Evolutionary conservation across 1,140 invertebrate genomes (phyloP).

Genomic region (Caenorhabditis briggsae): DNA sequence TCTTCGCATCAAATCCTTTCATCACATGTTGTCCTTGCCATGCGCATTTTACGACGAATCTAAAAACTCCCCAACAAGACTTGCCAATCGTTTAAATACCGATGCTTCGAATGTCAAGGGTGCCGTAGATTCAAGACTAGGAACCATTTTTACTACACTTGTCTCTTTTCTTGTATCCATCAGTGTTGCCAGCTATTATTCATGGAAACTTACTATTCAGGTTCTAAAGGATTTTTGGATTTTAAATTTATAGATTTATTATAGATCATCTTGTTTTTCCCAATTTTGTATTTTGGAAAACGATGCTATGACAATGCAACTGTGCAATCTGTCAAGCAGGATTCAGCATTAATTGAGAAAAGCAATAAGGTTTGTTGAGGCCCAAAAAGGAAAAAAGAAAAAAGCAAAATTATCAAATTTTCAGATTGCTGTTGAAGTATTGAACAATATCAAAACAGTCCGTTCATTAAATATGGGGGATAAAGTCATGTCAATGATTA

Average conservation of each 20-base stretch:
- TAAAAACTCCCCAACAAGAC: constrained; percentile 2
- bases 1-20: neutral
- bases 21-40: neutral
- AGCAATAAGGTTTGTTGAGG: neutral
- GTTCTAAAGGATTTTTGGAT: constrained; percentile 58
- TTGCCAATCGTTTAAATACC: constrained; percentile 77
- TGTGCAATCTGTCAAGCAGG: neutral
- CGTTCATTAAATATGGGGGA: constrained; percentile 76
- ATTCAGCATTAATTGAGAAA: neutral
- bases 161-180: constrained; percentile 78
- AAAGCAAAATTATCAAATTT: too few species aligned
- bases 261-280: constrained; percentile 5
- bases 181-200: constrained; percentile 75
- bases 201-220: constrained; percentile 77
- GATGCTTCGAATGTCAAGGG: constrained; percentile 80
- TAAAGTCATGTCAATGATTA: constrained; percentile 73
- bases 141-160: constrained; percentile 77
- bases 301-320: neutral
- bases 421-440: constrained; percentile 60
- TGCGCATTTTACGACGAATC: constrained; percentile 16
- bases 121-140: constrained; percentile 79
- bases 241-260: too few species aligned
- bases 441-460: constrained; percentile 79
- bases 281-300: neutral
- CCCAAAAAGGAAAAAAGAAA: too few species aligned